Evolutionary conservation across 2,888 invertebrate genomes (phyloP), one percentile per base, ranked within the genome.

Genomic region (Exocentrus adspersus): DNA sequence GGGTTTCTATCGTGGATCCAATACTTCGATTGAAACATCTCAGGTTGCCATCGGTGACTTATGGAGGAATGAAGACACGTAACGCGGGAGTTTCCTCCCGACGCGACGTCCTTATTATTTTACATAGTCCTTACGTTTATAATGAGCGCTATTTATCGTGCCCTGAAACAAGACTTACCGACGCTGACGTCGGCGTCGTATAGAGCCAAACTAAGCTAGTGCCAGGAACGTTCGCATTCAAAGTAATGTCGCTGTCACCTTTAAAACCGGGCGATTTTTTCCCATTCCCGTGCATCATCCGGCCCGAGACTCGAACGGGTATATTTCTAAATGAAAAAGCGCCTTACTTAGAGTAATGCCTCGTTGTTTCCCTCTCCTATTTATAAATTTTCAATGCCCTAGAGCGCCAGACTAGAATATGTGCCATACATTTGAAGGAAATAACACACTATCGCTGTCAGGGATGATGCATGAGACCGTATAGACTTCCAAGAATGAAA

Each of bases 401-500:
- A 43, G 43, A 53, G 54, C 41, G 28, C 21, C 41, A 30, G 46
- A 57, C 41, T 21, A 45, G 45, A 61, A 52, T 43, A 43, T 50
- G 28, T 46, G 53, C 30, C n/a, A n/a, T 48, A 43, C 50, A 21
- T 54, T 9, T 21, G 42, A 9, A 37, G 48, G 48, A 42, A 54
- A 60, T 48, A 54, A 56, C 51, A 50, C 45, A 43, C 53, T 56
- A 41, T 48, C 51, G 17, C 43, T 16, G 37, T 37, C 10, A 28
- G 28, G 24, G 63, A 61, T 71, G 71, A 72, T 74, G 67, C 71
- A 70, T 74, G 69, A 24, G 1, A 19, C 17, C 5, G 28, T 28
- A 68, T 69, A 62, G 65, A 67, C 68, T 67, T 59, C 65, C 66
- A 71, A 68, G 72, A 73, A 76, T 75, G 75, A 75, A 73, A 73